Evolutionary conservation across 2,888 invertebrate genomes (phyloP).

Genomic region (Polydrusus pterygomalis): DNA sequence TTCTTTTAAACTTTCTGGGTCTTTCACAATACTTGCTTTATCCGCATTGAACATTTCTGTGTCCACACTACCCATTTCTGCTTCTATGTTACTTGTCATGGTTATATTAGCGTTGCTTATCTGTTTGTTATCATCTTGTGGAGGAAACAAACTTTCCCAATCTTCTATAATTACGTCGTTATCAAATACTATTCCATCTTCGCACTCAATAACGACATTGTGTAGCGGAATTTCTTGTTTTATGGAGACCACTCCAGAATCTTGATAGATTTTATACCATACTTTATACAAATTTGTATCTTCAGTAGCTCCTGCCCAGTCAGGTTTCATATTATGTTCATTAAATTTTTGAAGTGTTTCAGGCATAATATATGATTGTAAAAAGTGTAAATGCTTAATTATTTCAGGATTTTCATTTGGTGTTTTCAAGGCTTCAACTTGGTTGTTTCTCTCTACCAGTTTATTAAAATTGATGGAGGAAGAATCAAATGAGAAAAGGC

Average conservation of each 20-base stretch:
- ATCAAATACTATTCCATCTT: background rate
- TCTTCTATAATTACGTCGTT: background rate
- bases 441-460: conserved; percentile 5
- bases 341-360: conserved; percentile 30
- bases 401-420: conserved; percentile 20
- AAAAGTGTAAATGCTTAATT: conserved; percentile 33
- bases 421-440: conserved; percentile 9
- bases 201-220: conserved; percentile 7
- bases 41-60: background rate
- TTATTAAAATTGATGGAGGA: conserved; percentile 18
- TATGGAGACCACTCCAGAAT: conserved; percentile 1
- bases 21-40: background rate
- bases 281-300: conserved; percentile 31
- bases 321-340: conserved; percentile 7
- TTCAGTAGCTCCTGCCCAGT: conserved; percentile 31
- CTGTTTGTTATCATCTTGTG: background rate
- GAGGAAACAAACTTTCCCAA: background rate
- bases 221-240: background rate
- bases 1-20: too few relatives aligned
- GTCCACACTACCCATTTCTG: background rate
- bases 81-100: background rate
- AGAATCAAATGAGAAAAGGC: conserved; percentile 32
- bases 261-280: conserved; percentile 26
- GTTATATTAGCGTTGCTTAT: background rate
- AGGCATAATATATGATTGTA: conserved; percentile 31